Base-by-base conservation (phyloP, 2,113 vertebrate genomes). In the Toxotes chatareus region DNA sequence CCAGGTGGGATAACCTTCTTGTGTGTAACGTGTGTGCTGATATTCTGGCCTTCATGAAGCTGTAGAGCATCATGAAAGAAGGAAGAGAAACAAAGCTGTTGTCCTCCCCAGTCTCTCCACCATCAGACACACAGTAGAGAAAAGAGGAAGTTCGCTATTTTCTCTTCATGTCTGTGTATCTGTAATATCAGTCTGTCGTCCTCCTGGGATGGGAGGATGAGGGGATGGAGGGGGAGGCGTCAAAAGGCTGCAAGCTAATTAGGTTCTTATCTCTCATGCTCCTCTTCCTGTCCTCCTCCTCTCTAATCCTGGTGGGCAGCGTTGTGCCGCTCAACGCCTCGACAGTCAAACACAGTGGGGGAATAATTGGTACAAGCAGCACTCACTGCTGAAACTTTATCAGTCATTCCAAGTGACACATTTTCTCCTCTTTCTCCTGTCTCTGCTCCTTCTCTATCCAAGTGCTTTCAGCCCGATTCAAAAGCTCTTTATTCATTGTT, bases 221-320 rank as follows among this genome's bases (percentile, higher is more conserved):
- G 38, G 19, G 62, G 77, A 69, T 62, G 76, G 68, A 70, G 82
- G 80, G 65, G 83, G 83, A 82, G 82, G 86, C 55, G n/a, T 68
- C 57, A 46, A 91, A 88, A 89, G 89, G 82, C 85, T 88, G 89
- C 68, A 16, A 82, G 89, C 88, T 94, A 94, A 95, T 95, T 94
- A 93, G 93, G 83, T 93, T 89, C 89, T 95, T 95, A 94, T 94
- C 93, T 89, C 73, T 84, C 65, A 34, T 51, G 84, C 86, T 91
- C 85, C 89, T 86, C 86, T 84, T 90, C 79, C 90, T 77, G 77
- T 89, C 86, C 81, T 88, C 87, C 86, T 88, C 86, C 83, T 91
- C 88, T 91, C 84, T 92, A 94, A 94, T 93, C 89, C 88, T 89
- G 74, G 67, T 76, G 88, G 84, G 91, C 89, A 92, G 86, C 77